These are phyloP conservation scores for Noctua pronuba DNA, from an alignment of 2,888 invertebrate genomes.

Conservation along the genomic window DNA sequence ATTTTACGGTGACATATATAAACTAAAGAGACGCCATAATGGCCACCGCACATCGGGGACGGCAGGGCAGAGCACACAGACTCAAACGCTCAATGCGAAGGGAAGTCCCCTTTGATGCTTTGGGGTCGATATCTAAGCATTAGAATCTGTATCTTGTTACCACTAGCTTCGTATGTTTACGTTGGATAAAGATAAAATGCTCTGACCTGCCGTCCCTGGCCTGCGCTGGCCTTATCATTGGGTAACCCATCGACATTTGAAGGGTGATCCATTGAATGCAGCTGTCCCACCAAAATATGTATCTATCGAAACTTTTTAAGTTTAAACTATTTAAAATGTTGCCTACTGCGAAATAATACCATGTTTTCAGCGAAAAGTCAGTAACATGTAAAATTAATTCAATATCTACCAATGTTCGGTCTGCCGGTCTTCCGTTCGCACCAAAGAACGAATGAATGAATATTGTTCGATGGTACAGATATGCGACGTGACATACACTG, in stretches of 20 bases:
- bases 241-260: background rate
- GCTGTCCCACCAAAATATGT: background rate
- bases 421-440: too few species aligned
- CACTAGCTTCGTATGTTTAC: background rate
- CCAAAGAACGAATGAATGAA: constrained; percentile 22
- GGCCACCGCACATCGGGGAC: background rate
- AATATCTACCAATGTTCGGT: constrained; percentile 1
- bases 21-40: background rate
- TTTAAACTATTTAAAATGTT: background rate
- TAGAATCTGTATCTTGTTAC: background rate
- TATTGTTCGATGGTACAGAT: constrained; percentile 21
- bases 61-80: background rate
- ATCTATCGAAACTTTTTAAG: background rate
- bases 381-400: constrained; percentile 17
- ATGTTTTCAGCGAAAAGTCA: background rate
- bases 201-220: background rate
- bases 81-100: too few species aligned
- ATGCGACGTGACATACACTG: constrained; percentile 15
- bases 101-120: background rate
- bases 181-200: background rate
- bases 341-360: background rate
- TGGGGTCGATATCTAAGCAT: background rate
- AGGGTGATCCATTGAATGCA: background rate
- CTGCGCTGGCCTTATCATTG: background rate
- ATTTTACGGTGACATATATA: too few species aligned